Evolutionary conservation across 2,888 invertebrate species (phyloP), one percentile per base, ranked within the genome.

Genomic region (Polydesmus complanatus): DNA sequence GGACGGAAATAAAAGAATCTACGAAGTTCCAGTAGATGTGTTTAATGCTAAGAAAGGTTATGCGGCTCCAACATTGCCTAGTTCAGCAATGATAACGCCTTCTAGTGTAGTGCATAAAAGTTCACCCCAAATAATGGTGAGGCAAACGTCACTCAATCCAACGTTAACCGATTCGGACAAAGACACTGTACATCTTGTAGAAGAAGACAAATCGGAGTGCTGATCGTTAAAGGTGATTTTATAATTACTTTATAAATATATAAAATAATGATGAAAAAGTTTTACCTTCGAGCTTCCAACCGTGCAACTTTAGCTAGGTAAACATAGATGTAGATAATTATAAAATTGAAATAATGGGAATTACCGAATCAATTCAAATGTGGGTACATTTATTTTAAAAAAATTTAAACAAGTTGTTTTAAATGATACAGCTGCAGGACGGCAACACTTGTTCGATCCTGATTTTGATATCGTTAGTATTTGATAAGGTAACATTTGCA

Each of bases 161-260:
- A 82, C 84, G 58, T 77, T 81, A 61, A 81, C 83, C 62, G 92
- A 93, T 75, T 88, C 89, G 61, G 91, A 90, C 73, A 88, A 86
- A 74, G 93, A 93, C 77, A 93, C 93, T 54, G 88, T 88, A 75
- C 84, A 86, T 73, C 81, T 93, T 67, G 92, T 93, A 67, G 85
- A 85, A 74, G 92, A 92, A 79, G 73, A 73, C 62, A 84, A 84
- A 50, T 70, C 69, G 21, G 70, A 71, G 51, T 68, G 67, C 64
- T 68, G 65, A 67, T 62, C 37, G 5, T 5, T 14, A 5, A n/a
- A 37, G 5, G 37, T 37, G n/a, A 21, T 26, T 19, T 23, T 58
- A 19, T 21, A 14, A 54, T 3, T 19, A 18, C 55, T 5, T 54
- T 27, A n/a, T 54, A n/a, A 52, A 37, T 37, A 14, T 37, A 37